Evolutionary conservation across 2,797 vertebrate genomes (phyloP).

Genomic region (Perdix hodgsoniae): DNA sequence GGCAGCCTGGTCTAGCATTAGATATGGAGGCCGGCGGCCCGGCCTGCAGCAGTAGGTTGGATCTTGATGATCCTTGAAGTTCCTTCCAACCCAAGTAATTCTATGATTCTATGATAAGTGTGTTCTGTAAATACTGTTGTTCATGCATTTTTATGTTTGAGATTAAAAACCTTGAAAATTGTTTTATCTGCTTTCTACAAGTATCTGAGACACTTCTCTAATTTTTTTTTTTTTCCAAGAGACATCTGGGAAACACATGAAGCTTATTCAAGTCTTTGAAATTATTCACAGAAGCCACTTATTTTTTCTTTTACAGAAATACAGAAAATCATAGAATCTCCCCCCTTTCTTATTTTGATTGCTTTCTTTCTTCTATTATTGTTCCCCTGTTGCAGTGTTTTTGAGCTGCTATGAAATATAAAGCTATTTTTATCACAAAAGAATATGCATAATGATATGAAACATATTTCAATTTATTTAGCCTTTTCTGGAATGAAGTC

Average conservation of each 20-base stretch:
- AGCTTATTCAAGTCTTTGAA: constrained; percentile 71
- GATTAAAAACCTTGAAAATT: not conserved
- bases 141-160: constrained; percentile 26
- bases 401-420: constrained; percentile 58
- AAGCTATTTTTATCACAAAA: constrained; percentile 77
- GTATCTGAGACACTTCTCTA: constrained; percentile 55
- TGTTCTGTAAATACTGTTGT: constrained; percentile 58
- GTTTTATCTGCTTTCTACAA: constrained; percentile 21
- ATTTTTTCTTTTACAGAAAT: constrained; percentile 63
- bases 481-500: constrained; percentile 72
- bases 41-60: too few species aligned
- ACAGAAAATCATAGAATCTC: constrained; percentile 38
- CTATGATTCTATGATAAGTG: not conserved
- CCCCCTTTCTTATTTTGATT: constrained; percentile 68
- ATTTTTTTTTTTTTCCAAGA: constrained; percentile 19
- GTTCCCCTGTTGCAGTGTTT: constrained; percentile 52
- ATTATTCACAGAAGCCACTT: constrained; percentile 72
- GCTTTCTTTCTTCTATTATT: constrained; percentile 67
- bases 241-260: constrained; percentile 48
- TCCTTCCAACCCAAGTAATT: too few species aligned
- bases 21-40: too few species aligned
- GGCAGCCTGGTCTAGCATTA: too few species aligned
- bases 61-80: too few species aligned
- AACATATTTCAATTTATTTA: constrained; percentile 79
- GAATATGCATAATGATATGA: constrained; percentile 73